Conservation (phyloP, 2,113 vertebrate species). For the Poecile atricapillus region DNA sequence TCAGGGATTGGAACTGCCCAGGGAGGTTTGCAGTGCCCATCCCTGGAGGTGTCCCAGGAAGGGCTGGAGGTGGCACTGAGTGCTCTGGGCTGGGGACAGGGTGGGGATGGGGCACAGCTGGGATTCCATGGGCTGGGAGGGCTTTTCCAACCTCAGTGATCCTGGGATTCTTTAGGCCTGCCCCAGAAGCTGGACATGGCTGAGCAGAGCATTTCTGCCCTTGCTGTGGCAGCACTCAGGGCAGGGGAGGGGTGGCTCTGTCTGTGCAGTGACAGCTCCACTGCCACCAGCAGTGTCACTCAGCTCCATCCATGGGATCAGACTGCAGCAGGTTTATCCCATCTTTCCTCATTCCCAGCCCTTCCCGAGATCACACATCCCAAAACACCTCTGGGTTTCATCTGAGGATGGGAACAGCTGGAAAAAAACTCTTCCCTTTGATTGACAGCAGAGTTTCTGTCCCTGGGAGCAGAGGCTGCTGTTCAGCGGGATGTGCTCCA, state of each 20-base stretch:
- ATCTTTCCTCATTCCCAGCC: fast-evolving
- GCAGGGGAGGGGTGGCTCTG: not conserved
- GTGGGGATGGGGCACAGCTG: fast-evolving
- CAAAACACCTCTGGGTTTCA: not conserved
- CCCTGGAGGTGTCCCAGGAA: not conserved
- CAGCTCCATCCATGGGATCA: not conserved
- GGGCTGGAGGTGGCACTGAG: not conserved
- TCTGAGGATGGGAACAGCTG: not conserved
- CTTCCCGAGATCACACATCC: not conserved
- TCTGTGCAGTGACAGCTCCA: not conserved
- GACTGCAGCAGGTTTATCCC: not conserved
- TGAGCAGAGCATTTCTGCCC: not conserved
- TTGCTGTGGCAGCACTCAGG: not conserved
- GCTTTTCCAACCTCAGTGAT: not conserved
- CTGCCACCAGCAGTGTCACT: not conserved
- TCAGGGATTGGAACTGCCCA: not conserved
- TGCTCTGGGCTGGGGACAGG: not conserved
- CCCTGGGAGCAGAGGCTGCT: not conserved
- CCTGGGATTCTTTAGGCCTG: not conserved
- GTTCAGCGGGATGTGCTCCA: not conserved
- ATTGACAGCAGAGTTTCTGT: not conserved
- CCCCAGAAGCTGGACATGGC: too few relatives aligned
- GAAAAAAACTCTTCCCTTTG: not conserved
- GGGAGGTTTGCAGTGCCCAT: not conserved
- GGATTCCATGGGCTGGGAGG: fast-evolving